Evolutionary conservation across 1,140 invertebrate species (phyloP).

Genomic region (Drosophila triauraria): DNA sequence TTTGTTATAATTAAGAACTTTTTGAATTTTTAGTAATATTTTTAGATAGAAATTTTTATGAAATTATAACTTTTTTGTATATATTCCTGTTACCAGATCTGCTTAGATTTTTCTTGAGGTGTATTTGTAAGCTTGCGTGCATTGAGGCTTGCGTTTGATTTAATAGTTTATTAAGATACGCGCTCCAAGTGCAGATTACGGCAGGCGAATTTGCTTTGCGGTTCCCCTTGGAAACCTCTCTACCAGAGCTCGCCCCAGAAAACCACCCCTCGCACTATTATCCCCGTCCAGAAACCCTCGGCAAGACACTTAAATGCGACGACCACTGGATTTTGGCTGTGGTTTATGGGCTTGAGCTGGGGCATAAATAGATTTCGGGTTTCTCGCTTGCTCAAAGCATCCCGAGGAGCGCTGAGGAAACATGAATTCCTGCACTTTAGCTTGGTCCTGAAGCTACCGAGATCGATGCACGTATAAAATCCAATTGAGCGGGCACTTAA

Average conservation of each 20-base stretch:
- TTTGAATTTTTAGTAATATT: too few relatives aligned
- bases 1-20: too few relatives aligned
- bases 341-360: constrained; percentile 75
- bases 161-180: constrained; percentile 83
- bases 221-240: constrained; percentile 20
- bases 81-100: too few relatives aligned
- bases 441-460: constrained; percentile 11
- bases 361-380: constrained; percentile 76
- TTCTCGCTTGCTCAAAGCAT: constrained; percentile 23
- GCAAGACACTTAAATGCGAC: constrained; percentile 77
- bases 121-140: constrained; percentile 59
- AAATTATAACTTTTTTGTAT: too few relatives aligned
- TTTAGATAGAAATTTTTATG: too few relatives aligned
- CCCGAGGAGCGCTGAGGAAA: neutral
- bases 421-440: constrained; percentile 6
- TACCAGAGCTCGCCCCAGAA: neutral
- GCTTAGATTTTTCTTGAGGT: neutral
- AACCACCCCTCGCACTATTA: constrained; percentile 13
- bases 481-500: constrained; percentile 11
- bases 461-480: constrained; percentile 23
- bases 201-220: constrained; percentile 68
- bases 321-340: constrained; percentile 81
- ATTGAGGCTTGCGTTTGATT: constrained; percentile 80
- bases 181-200: constrained; percentile 79
- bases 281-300: constrained; percentile 10